phyloP scores from a whole-genome alignment of 2,113 vertebrate genomes.

The Ondatra zibethicus region DNA sequence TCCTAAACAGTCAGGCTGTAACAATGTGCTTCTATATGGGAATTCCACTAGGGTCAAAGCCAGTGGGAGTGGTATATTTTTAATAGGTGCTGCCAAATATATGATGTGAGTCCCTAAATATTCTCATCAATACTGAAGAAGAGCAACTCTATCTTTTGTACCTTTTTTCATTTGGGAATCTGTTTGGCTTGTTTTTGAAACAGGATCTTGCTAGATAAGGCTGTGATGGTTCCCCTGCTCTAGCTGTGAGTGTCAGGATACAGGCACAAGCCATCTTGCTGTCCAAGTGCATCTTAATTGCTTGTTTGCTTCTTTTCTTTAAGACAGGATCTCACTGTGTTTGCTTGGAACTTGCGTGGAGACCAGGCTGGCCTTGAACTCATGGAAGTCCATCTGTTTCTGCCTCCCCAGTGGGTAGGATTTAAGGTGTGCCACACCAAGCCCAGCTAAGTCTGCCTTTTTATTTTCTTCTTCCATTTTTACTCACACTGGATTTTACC shows the following conservation, averaged over 20 bases:
- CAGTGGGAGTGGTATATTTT: background rate
- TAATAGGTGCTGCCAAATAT: background rate
- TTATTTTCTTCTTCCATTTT: background rate
- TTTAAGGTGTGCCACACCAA: too few relatives aligned
- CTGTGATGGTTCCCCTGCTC: background rate
- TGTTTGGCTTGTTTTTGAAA: background rate
- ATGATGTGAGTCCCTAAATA: background rate
- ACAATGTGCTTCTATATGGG: background rate
- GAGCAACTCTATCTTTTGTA: background rate
- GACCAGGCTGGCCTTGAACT: background rate
- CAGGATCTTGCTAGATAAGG: background rate
- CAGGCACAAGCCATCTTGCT: background rate
- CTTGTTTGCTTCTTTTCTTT: background rate
- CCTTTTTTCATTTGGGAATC: background rate
- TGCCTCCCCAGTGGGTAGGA: too few relatives aligned
- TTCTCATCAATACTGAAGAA: background rate
- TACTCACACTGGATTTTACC: background rate
- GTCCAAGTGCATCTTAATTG: background rate
- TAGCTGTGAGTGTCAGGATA: background rate
- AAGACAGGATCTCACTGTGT: background rate
- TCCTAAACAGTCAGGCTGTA: background rate
- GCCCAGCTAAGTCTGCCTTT: too few relatives aligned
- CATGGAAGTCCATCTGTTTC: background rate
- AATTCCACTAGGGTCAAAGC: background rate
- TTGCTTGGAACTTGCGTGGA: background rate